phyloP scores from a whole-genome alignment of 1,140 invertebrate genomes.

The Nymphalis io region DNA sequence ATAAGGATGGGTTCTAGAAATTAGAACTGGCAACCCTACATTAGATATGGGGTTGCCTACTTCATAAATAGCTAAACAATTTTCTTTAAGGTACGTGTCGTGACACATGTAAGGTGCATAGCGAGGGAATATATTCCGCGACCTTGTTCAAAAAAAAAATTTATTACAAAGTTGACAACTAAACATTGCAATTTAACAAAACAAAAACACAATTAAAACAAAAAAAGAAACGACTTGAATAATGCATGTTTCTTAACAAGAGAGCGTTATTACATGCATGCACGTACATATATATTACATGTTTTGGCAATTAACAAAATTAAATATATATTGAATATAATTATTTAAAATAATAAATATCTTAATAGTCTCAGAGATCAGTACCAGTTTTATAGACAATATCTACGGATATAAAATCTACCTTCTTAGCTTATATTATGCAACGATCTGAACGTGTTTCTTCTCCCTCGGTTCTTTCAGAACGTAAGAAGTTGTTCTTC shows the following conservation, averaged over 20 bases:
- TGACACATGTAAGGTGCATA: background rate
- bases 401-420: slow-evolving; percentile 20
- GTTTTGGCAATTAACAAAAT: background rate
- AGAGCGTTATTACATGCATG: background rate
- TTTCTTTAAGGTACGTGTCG: too few relatives aligned
- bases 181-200: too few relatives aligned
- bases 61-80: too few relatives aligned
- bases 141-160: background rate
- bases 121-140: background rate
- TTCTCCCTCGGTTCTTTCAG: slow-evolving; percentile 65
- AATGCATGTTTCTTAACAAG: background rate
- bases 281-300: background rate
- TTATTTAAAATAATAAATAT: too few relatives aligned
- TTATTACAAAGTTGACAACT: too few relatives aligned
- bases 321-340: too few relatives aligned
- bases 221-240: too few relatives aligned
- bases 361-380: background rate
- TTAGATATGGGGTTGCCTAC: too few relatives aligned
- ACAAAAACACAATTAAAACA: too few relatives aligned
- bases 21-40: too few relatives aligned
- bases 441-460: slow-evolving; percentile 71
- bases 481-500: slow-evolving; percentile 65
- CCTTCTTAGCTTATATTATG: slow-evolving; percentile 41
- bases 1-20: too few relatives aligned
- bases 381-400: background rate